Percentiles rank a stretch among this genome's conserved stretches.
These are phyloP conservation scores for Boulengerochromis microlepis DNA, from an alignment of 2,113 vertebrate genomes.

Conservation along the genomic window DNA sequence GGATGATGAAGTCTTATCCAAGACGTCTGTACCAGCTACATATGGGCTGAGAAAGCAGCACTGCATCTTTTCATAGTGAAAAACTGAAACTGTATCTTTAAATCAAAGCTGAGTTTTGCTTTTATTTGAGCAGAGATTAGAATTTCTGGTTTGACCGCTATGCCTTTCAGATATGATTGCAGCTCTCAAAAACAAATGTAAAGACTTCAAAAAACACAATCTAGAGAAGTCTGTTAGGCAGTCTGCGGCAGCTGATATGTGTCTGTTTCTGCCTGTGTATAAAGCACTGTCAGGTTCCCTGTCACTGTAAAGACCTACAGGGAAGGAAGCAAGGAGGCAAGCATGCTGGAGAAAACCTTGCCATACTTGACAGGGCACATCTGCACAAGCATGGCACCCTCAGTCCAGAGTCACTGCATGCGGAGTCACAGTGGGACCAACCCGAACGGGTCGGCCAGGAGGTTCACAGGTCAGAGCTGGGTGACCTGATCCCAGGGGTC, in stretches of 20 bases:
- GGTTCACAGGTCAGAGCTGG: constrained; percentile 56
- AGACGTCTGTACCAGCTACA: constrained; percentile 37
- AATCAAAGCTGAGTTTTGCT: neutral
- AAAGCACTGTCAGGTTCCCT: constrained; percentile 57
- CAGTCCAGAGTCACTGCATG: constrained; percentile 75
- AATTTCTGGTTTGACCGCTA: neutral
- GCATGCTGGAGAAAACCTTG: constrained; percentile 68
- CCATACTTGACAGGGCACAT: constrained; percentile 71
- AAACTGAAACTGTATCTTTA: neutral
- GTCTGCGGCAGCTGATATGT: constrained; percentile 52
- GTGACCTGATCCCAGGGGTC: constrained; percentile 57
- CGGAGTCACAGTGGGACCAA: constrained; percentile 68
- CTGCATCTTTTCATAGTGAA: neutral
- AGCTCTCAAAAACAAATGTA: neutral
- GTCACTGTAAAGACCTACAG: constrained; percentile 53
- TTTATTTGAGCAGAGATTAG: neutral
- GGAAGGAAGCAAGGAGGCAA: constrained; percentile 61
- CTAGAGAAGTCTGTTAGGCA: neutral
- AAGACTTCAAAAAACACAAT: neutral
- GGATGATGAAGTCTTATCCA: constrained; percentile 21
- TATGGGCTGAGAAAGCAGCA: constrained; percentile 45
- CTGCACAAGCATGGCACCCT: constrained; percentile 75
- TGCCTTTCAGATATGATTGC: neutral
- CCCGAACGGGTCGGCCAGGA: constrained; percentile 45
- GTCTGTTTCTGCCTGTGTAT: constrained; percentile 33